phyloP scores from a whole-genome alignment of 1,140 invertebrate species.

The Zeugodacus cucurbitae region DNA sequence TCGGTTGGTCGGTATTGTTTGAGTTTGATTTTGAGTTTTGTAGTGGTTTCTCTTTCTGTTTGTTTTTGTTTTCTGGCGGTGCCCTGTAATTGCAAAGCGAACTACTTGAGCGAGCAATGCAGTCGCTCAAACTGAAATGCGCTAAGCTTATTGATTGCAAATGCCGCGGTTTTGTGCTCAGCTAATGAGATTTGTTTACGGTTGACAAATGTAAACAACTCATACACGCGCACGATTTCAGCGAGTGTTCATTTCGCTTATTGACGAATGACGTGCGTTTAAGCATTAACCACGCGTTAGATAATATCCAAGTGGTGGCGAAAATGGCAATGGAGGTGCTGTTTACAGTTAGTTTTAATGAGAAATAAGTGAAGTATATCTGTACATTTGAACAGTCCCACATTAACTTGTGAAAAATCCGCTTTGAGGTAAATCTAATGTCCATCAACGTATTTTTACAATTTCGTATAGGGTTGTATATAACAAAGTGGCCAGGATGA shows the following conservation, averaged over 20 bases:
- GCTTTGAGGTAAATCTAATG: too few relatives aligned
- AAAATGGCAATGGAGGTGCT: too few relatives aligned
- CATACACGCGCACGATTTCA: neutral
- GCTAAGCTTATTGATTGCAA: neutral
- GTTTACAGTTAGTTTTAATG: too few relatives aligned
- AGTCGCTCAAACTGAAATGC: neutral
- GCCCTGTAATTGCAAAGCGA: neutral
- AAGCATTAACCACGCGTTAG: too few relatives aligned
- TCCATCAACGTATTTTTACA: too few relatives aligned
- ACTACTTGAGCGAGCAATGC: neutral
- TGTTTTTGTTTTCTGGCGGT: neutral
- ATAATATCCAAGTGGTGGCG: too few relatives aligned
- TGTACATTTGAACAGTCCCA: too few relatives aligned
- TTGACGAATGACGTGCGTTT: too few relatives aligned
- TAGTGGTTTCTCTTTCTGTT: neutral
- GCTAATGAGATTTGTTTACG: conserved; percentile 1
- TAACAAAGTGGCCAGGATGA: too few relatives aligned
- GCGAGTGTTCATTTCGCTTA: neutral
- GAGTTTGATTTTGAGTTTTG: neutral
- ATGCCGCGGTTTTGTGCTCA: neutral
- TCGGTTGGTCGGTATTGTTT: neutral
- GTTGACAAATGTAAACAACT: conserved; percentile 2
- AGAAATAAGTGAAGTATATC: too few relatives aligned
- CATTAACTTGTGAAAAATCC: too few relatives aligned
- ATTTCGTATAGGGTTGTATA: too few relatives aligned